phyloP scores from a whole-genome alignment of 2,113 vertebrate genomes.

The Illadopsis cleaveri region DNA sequence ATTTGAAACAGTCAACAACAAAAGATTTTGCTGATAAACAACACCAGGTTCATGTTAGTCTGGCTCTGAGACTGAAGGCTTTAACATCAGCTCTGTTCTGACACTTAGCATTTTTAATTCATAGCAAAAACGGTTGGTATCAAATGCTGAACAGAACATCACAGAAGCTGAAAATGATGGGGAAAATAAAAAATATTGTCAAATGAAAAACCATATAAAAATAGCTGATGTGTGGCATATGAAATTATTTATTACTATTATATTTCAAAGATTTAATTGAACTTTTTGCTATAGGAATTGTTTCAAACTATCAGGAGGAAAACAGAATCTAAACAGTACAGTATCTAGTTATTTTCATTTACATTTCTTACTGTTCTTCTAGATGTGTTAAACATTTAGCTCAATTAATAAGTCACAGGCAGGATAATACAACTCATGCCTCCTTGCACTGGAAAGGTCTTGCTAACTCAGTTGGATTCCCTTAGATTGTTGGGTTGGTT shows the following conservation, averaged over 20 bases:
- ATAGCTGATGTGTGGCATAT: neutral
- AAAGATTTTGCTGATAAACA: constrained; percentile 36
- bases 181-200: neutral
- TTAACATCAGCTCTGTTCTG: neutral
- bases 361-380: neutral
- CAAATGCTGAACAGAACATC: neutral
- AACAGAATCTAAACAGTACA: neutral
- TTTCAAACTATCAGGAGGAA: neutral
- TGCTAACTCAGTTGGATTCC: neutral
- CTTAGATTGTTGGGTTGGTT: neutral
- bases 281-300: neutral
- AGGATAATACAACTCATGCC: neutral
- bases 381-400: neutral
- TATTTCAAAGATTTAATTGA: neutral
- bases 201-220: neutral
- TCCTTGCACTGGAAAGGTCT: neutral
- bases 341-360: neutral
- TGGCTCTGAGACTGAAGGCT: neutral
- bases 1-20: constrained; percentile 59
- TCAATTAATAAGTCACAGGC: neutral
- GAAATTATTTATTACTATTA: neutral
- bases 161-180: neutral
- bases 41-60: neutral
- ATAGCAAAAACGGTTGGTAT: neutral
- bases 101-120: neutral